A percentile compares a stretch with the other conserved stretches of the same genome.
phyloP scores from a whole-genome alignment of 2,888 invertebrate genomes.

The Drosophila glabriapex region DNA sequence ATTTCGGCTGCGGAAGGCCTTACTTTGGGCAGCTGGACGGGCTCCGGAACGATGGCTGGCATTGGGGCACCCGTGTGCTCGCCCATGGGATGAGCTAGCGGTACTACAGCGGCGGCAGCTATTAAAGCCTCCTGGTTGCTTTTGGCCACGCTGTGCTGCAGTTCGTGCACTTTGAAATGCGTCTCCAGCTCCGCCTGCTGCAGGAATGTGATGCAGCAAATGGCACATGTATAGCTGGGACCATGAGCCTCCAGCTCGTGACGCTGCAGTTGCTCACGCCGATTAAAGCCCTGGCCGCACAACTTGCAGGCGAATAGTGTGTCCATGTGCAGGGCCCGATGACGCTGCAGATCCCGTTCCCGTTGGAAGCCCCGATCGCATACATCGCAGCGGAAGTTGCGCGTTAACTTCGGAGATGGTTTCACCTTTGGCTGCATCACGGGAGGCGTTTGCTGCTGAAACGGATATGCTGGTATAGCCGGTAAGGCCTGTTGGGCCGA shows the following conservation, averaged over 20 bases:
- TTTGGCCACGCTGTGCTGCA: conserved; percentile 79
- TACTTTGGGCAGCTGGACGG: conserved; percentile 37
- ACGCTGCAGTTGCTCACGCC: conserved; percentile 88
- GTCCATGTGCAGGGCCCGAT: conserved; percentile 89
- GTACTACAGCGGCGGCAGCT: conserved; percentile 37
- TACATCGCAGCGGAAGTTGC: conserved; percentile 88
- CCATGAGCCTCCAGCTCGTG: conserved; percentile 89
- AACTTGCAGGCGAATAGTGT: conserved; percentile 89
- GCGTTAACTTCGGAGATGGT: conserved; percentile 52
- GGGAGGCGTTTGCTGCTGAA: conserved; percentile 37
- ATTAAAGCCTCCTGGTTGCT: conserved; percentile 67
- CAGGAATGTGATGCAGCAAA: conserved; percentile 86
- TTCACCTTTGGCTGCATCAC: conserved; percentile 18
- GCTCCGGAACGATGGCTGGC: conserved; percentile 25
- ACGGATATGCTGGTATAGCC: neutral
- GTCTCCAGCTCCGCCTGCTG: conserved; percentile 81
- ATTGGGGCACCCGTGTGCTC: conserved; percentile 18
- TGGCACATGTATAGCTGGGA: conserved; percentile 88
- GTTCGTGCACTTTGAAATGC: conserved; percentile 83
- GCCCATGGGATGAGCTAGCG: conserved; percentile 13
- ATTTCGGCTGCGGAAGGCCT: conserved; percentile 74
- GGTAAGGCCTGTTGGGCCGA: conserved; percentile 7
- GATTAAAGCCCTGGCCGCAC: conserved; percentile 87
- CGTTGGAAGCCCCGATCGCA: conserved; percentile 90
- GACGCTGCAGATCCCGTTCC: conserved; percentile 90